Conservation (phyloP, 2,113 vertebrate species). For the Hypocryptadius cinnamomeus region DNA sequence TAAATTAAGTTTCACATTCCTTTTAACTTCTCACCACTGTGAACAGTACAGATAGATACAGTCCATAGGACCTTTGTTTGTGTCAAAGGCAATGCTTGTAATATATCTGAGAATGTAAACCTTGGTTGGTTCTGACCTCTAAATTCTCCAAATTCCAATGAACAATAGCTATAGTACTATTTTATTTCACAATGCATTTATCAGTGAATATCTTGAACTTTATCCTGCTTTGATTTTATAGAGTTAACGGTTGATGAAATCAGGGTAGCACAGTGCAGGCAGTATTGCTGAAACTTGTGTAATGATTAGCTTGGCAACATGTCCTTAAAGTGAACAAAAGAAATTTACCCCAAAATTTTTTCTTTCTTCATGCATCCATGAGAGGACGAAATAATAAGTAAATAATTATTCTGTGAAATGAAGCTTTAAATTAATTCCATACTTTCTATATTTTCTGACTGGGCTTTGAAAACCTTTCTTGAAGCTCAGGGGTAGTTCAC, state of each 20-base stretch:
- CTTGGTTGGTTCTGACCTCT: constrained; percentile 32
- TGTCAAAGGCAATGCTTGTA: neutral
- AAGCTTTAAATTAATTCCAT: neutral
- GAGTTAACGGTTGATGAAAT: constrained; percentile 61
- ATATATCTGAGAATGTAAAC: constrained; percentile 14
- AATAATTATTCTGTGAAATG: neutral
- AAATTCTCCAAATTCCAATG: constrained; percentile 53
- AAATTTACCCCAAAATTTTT: neutral
- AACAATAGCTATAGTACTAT: constrained; percentile 47
- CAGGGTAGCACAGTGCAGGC: neutral
- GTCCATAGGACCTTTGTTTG: neutral
- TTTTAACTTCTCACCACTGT: neutral
- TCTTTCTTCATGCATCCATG: neutral
- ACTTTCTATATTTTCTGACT: neutral
- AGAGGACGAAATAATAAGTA: neutral
- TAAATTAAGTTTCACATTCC: neutral
- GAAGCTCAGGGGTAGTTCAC: neutral
- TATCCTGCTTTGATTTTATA: constrained; percentile 59
- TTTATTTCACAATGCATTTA: constrained; percentile 26
- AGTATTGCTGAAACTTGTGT: neutral
- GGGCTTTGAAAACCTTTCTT: neutral
- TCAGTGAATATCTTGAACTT: constrained; percentile 67
- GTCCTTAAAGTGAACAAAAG: constrained; percentile 6
- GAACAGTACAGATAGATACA: neutral
- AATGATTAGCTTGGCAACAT: constrained; percentile 39